Evolutionary conservation across 1,140 invertebrate genomes (phyloP).

Genomic region (Mactra quadrangularis): DNA sequence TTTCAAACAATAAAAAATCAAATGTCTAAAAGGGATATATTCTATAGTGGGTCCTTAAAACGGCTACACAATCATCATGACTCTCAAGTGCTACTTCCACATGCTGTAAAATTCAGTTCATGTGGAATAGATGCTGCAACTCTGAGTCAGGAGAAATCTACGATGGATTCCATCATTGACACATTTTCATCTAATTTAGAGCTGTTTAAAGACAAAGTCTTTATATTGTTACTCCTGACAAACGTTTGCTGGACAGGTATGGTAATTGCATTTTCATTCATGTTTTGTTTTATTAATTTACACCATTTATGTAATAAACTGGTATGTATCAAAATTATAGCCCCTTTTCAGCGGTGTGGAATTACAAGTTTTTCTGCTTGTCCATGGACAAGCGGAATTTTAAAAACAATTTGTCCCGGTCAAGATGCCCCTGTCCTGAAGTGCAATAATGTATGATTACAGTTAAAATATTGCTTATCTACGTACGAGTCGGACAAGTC

Average conservation of each 20-base stretch:
- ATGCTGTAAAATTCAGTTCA: neutral
- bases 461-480: too few species aligned
- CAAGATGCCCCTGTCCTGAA: too few species aligned
- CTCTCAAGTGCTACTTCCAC: neutral
- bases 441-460: too few species aligned
- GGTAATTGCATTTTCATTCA: neutral
- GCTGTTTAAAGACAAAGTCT: conserved; percentile 61
- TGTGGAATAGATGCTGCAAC: neutral
- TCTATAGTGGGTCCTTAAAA: conserved; percentile 75
- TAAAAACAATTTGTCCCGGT: too few species aligned
- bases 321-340: too few species aligned
- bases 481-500: too few species aligned
- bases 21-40: conserved; percentile 71
- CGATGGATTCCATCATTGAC: neutral
- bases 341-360: too few species aligned
- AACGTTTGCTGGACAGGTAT: conserved; percentile 69
- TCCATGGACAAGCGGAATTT: too few species aligned
- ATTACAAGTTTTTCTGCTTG: too few species aligned
- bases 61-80: conserved; percentile 60
- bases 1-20: conserved; percentile 51
- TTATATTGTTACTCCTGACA: conserved; percentile 56
- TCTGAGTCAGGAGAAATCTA: conserved; percentile 2
- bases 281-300: too few species aligned
- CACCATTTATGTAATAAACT: too few species aligned
- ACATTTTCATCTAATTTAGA: conserved; percentile 18